Base-by-base conservation (phyloP, 2,888 invertebrate species). In the Epistrophe grossulariae region DNA sequence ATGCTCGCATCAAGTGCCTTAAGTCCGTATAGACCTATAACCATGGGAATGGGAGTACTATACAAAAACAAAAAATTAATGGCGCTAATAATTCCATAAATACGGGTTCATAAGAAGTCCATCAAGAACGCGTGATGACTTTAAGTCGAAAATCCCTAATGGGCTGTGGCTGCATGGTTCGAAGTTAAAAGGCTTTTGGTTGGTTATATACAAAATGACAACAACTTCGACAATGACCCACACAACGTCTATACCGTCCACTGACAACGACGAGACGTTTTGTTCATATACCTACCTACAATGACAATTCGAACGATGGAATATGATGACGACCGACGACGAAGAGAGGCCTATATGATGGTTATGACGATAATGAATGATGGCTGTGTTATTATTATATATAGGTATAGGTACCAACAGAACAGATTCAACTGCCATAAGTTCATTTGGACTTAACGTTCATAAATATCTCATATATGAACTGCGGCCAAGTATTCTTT, bases 11-110 rank as follows among this genome's bases (percentile, higher is more conserved):
- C 24, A 24, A 31, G 43, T 17, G 59, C 13, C 8, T 19, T 15
- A 19, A 40, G 8, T 38, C 9, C 40, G 19, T 19, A 4, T 40
- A 40, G 40, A 43, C 38, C 15, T 8, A 24, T 31, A 35, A 70
- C 50, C 59, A 55, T 50, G 50, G 57, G 31, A 62, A 55, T 72
- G 15, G 28, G 19, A 28, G 13, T 19, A n/a, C n/a, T n/a, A n/a
- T n/a, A 40, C 24, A 24, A 24, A 48, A 85, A 88, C 89, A 89
- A 89, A 84, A 76, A 84, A 72, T 89, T 88, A 88, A 89, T 87
- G 89, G 89, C 89, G 89, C 89, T 89, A 88, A 88, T 89, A 89
- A 89, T 89, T 88, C 89, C 88, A 87, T 88, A 84, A 89, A 88
- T 85, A 88, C 84, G 79, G 76, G 83, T 89, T 89, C 89, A 89